These are phyloP conservation scores for Bombylius discolor DNA, from an alignment of 2,888 invertebrate genomes.

Conservation along the genomic window DNA sequence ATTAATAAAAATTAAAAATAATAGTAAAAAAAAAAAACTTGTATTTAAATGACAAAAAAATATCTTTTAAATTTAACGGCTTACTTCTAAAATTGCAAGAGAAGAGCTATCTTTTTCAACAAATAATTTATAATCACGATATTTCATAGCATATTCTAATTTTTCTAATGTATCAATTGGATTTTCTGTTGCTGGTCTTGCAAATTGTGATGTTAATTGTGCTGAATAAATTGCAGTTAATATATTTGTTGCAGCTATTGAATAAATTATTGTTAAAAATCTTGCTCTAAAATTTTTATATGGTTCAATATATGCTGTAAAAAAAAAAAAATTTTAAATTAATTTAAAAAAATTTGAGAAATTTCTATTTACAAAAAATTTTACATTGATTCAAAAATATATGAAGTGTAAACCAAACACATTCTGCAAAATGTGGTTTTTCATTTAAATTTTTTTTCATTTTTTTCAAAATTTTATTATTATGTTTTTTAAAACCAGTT, in stretches of 20 bases:
- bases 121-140: conserved; percentile 49
- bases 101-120: conserved; percentile 64
- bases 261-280: conserved; percentile 53
- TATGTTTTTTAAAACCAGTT: conserved; percentile 14
- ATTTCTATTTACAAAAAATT: conserved; percentile 15
- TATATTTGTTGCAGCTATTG: conserved; percentile 63
- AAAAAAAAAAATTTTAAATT: background rate
- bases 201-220: conserved; percentile 59
- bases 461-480: background rate
- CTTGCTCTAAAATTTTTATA: conserved; percentile 52
- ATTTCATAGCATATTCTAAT: conserved; percentile 51
- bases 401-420: conserved; percentile 61
- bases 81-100: conserved; percentile 52
- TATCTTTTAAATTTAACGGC: background rate
- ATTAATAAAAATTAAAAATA: background rate
- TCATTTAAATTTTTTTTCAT: conserved; percentile 30
- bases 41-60: background rate
- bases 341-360: background rate
- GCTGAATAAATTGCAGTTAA: conserved; percentile 69
- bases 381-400: conserved; percentile 59
- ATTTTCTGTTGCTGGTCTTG: conserved; percentile 55
- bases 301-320: conserved; percentile 35
- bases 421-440: conserved; percentile 36
- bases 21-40: background rate
- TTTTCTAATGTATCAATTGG: conserved; percentile 53